These are phyloP conservation scores for Ictalurus punctatus DNA, from an alignment of 2,113 vertebrate genomes.

Conservation along the genomic window DNA sequence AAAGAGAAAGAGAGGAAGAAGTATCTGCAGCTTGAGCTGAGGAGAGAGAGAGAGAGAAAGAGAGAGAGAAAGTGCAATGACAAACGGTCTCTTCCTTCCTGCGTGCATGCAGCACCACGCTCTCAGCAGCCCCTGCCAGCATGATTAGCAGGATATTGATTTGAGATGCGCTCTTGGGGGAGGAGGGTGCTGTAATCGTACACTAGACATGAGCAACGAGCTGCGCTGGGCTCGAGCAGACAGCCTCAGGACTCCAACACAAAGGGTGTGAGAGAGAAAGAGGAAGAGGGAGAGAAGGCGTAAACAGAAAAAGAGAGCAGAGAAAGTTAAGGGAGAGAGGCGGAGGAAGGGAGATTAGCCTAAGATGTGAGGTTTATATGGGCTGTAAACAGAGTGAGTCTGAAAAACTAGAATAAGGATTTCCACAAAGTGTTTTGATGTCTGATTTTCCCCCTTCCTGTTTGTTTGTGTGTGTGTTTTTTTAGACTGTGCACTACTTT, in stretches of 20 bases:
- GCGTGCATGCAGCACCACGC: conserved; percentile 75
- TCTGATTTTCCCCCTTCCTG: conserved; percentile 9
- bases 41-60: conserved; percentile 34
- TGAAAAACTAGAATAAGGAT: conserved; percentile 58
- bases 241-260: conserved; percentile 47
- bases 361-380: conserved; percentile 55
- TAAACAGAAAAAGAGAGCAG: conserved; percentile 57
- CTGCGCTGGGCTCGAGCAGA: conserved; percentile 51
- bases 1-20: conserved; percentile 49
- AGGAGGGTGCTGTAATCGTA: conserved; percentile 80
- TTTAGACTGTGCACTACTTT: conserved; percentile 16
- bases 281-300: conserved; percentile 49
- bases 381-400: conserved; percentile 42
- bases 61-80: conserved; percentile 74
- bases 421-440: conserved; percentile 55
- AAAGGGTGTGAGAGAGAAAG: conserved; percentile 64
- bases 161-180: conserved; percentile 76
- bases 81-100: conserved; percentile 86
- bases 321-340: conserved; percentile 39
- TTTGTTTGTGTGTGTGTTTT: not conserved
- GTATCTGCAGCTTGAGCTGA: conserved; percentile 50
- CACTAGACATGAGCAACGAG: conserved; percentile 73
- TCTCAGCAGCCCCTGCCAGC: conserved; percentile 75
- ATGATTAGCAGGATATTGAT: conserved; percentile 91
- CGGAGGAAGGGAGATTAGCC: conserved; percentile 64